These are phyloP conservation scores for Peromyscus melanophrys DNA, from an alignment of 2,797 vertebrate species.

Conservation along the genomic window DNA sequence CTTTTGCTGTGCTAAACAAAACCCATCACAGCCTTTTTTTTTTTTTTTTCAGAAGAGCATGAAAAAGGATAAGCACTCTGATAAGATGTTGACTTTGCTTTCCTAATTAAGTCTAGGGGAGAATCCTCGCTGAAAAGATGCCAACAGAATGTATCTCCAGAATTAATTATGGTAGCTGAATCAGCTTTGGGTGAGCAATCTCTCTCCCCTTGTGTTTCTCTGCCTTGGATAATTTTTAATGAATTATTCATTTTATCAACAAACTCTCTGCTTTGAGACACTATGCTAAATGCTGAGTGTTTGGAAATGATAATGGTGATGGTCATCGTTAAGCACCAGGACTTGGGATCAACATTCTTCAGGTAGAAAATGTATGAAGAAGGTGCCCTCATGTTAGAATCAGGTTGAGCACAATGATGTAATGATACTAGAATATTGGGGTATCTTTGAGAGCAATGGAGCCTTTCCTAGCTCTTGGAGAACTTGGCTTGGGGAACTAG, in stretches of 20 bases:
- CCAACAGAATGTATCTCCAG: not conserved
- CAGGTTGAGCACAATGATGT: not conserved
- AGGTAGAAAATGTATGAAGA: not conserved
- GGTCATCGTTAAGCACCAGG: not conserved
- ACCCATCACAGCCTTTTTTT: not conserved
- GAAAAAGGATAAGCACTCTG: not conserved
- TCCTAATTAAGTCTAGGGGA: constrained; percentile 69
- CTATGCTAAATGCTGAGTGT: not conserved
- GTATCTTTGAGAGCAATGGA: not conserved
- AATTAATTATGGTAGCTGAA: constrained; percentile 36
- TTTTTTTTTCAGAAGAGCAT: not conserved
- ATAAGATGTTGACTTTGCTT: constrained; percentile 21
- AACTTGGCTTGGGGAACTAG: not conserved
- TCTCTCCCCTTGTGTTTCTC: constrained; percentile 27
- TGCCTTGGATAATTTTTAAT: not conserved
- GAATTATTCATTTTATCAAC: constrained; percentile 3
- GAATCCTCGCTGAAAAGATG: constrained; percentile 58
- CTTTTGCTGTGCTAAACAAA: constrained; percentile 1
- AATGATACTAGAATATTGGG: not conserved
- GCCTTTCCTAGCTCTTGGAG: not conserved
- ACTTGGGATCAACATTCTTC: not conserved
- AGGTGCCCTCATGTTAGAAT: not conserved
- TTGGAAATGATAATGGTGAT: not conserved
- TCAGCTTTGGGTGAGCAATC: not conserved
- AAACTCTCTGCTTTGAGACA: not conserved